Base-by-base conservation (phyloP, 1,140 invertebrate species). In the Harpegnathos saltator region DNA sequence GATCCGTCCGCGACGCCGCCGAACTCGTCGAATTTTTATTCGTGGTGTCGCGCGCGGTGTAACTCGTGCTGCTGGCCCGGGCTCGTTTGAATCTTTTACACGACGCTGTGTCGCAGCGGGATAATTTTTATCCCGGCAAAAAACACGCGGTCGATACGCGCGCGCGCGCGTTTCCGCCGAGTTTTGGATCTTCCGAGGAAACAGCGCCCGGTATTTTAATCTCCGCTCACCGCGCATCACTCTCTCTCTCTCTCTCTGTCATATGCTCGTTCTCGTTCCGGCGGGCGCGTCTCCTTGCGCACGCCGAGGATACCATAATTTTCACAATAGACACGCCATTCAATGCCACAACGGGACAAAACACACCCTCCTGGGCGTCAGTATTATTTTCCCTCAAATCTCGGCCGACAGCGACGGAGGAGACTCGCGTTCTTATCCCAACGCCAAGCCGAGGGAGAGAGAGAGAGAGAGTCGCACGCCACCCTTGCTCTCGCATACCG, bases 351-450 rank as follows among this genome's bases (percentile, higher is more conserved):
- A 19, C 48, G 17, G 58, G 19, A 84, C 71, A 78, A 80, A 59
- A 71, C 62, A 71, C 62, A 75, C 75, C 80, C 58, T 52, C 65
- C 63, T 38, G 58, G 81, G 62, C 50, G 29, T 33, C 14, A 56
- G 29, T 86, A 90, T 92, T 91, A 92, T 92, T 92, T 92, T 88
- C 81, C 87, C 83, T 86, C 82, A 90, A 92, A 92, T 92, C 89
- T 90, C 65, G 77, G 63, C 89, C 85, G 88, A 88, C 89, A 86
- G 75, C 86, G 85, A 90, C 89, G 87, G 83, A 85, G 71, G 89
- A 91, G 87, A 89, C 89, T 88, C 86, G 80, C 91, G 85, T 88
- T 90, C 85, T 90, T 86, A 83, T 48, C 38, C 48, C 81, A 65
- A 58, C 12, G 26, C 22, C 44, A 61, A 44, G 17, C 52, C 22